Evolutionary conservation across 2,113 vertebrate species (phyloP), one percentile per base, ranked within the genome.

Genomic region (Forbesichthys agassizii): DNA sequence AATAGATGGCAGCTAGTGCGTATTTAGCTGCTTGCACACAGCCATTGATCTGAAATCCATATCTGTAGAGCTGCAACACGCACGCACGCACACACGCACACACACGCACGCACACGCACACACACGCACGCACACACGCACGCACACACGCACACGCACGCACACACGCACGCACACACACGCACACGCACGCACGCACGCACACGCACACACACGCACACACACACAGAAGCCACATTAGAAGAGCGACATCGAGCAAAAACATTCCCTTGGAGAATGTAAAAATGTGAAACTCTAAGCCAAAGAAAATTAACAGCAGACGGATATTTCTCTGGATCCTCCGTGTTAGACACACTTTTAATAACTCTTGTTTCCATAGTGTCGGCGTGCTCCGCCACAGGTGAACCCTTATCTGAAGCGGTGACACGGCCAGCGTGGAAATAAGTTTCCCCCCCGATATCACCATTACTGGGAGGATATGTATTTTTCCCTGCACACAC

Each of bases 361-460:
- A 86, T 88, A 89, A 89, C 75, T 81, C 82, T 75, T 68, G 82
- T 84, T 75, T 68, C 66, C 4, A 57, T 48, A 42, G 20, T 16
- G 48, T 42, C 2, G 62, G 42, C 61, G 18, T 9, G 46, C 46
- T 11, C 46, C 20, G 78, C 71, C 78, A 81, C 84, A 86, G 85
- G 85, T 88, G 84, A 85, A 68, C 0, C 73, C 86, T 89, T 90
- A 90, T 90, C 89, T 83, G 72, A 66, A 69, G 69, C 77, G 72
- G 58, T 68, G 79, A 73, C 84, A 75, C 74, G 70, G 68, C 11
- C 78, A 36, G 74, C 82, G 75, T 82, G 84, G 75, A 85, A 87
- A 88, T 79, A 89, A 75, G 83, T 88, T 85, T 84, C 68, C 2
- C 68, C 84, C 84, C 73, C 88, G 88, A 89, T 90, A 92, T 83